Conservation (phyloP, 2,797 vertebrate species). For the Buceros bicornis region DNA sequence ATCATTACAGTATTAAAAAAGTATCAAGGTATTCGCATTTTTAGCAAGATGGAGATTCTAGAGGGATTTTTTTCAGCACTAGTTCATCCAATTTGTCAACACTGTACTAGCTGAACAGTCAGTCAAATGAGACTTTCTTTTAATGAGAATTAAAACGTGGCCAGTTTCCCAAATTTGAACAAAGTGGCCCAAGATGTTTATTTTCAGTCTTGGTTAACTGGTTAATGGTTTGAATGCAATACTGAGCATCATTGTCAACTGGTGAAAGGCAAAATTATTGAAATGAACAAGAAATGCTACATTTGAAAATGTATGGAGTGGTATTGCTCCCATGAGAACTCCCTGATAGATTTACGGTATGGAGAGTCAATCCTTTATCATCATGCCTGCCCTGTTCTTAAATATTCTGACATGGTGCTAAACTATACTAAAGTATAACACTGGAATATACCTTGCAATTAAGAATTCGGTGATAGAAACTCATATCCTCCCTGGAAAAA, state of each 20-base stretch:
- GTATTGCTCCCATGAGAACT: conserved; percentile 8
- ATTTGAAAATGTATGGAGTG: conserved; percentile 20
- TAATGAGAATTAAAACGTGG: not conserved
- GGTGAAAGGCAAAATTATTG: conserved; percentile 13
- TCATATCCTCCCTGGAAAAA: not conserved
- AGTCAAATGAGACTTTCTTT: not conserved
- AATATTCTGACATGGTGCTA: not conserved
- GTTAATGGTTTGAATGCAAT: conserved; percentile 17
- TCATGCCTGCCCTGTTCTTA: not conserved
- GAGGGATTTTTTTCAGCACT: not conserved
- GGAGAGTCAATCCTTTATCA: not conserved
- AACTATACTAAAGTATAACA: not conserved
- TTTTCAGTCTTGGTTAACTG: conserved; percentile 30
- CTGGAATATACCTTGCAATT: not conserved
- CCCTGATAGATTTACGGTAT: conserved; percentile 10
- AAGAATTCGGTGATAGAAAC: not conserved
- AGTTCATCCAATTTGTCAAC: not conserved
- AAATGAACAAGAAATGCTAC: conserved; percentile 15
- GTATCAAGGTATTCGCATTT: not conserved
- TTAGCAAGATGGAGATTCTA: conserved; percentile 7
- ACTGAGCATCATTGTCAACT: conserved; percentile 26
- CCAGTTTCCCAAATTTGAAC: not conserved
- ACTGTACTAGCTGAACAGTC: not conserved
- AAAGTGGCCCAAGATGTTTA: not conserved
- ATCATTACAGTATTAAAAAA: not conserved